These are phyloP conservation scores for Orgyia antiqua DNA, from an alignment of 2,888 invertebrate genomes.

Conservation along the genomic window DNA sequence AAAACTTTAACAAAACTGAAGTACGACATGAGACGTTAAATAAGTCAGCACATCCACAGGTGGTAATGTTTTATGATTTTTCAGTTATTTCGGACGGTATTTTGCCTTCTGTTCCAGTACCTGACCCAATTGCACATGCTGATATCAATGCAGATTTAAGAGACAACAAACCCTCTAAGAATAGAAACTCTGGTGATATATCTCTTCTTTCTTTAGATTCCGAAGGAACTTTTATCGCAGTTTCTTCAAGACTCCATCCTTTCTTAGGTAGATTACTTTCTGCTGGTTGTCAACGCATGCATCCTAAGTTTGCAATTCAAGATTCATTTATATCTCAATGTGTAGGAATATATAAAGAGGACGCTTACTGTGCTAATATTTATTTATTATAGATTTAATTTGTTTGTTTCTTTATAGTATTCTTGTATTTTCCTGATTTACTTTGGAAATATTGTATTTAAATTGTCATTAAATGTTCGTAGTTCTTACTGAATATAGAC, in stretches of 20 bases:
- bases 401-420: no score
- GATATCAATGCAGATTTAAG: constrained; percentile 7
- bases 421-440: no score
- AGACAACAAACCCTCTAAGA: constrained; percentile 12
- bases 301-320: constrained; percentile 48
- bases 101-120: constrained; percentile 27
- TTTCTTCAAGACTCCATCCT: constrained; percentile 46
- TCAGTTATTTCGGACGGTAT: constrained; percentile 32
- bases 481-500: no score
- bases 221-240: constrained; percentile 57
- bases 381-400: constrained; percentile 43
- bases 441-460: no score
- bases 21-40: constrained; percentile 6
- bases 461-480: no score
- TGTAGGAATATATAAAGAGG: constrained; percentile 37
- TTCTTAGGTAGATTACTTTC: constrained; percentile 47
- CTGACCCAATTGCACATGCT: constrained; percentile 22
- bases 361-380: constrained; percentile 53
- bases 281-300: constrained; percentile 38
- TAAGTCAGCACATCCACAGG: constrained; percentile 28
- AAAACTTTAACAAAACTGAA: constrained; percentile 23
- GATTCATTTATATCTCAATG: constrained; percentile 48
- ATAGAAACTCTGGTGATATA: constrained; percentile 7
- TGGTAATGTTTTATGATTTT: constrained; percentile 46
- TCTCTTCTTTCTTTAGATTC: constrained; percentile 42